phyloP scores from a whole-genome alignment of 64 coral and sea anemone genomes.

The Montipora capricornis region DNA sequence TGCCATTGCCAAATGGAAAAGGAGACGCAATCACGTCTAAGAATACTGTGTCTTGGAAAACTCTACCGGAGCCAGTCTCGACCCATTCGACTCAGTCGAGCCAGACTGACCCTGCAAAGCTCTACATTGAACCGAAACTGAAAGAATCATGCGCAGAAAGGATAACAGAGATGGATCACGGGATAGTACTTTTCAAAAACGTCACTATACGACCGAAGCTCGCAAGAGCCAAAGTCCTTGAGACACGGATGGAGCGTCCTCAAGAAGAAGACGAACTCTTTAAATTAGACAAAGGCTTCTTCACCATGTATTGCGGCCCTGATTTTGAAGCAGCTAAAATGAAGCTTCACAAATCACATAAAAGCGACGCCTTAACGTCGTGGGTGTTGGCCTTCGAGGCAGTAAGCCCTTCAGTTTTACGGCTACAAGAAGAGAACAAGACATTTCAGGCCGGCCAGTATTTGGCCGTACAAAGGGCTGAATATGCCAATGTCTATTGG shows the following conservation, averaged over 20 bases:
- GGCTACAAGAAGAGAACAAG: not conserved
- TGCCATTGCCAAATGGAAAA: no score
- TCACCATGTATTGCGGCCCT: slow-evolving; percentile 26
- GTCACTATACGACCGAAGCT: slow-evolving; percentile 22
- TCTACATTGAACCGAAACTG: not conserved
- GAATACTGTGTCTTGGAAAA: no score
- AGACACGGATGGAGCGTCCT: not conserved
- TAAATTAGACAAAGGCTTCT: slow-evolving; percentile 10
- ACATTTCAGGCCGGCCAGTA: slow-evolving; percentile 26
- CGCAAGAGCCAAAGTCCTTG: slow-evolving; percentile 9
- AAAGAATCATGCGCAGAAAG: not conserved
- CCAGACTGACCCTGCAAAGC: not conserved
- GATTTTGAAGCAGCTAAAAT: not conserved
- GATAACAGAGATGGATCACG: not conserved
- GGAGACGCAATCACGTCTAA: no score
- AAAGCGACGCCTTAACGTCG: not conserved
- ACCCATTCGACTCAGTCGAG: no score
- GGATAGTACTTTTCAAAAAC: slow-evolving; percentile 6
- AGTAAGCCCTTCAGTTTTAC: not conserved
- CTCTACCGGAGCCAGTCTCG: no score
- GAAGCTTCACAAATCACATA: not conserved
- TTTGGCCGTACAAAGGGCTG: slow-evolving; percentile 37
- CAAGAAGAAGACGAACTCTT: slow-evolving; percentile 38
- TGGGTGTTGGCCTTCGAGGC: not conserved
- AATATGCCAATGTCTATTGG: slow-evolving; percentile 53